Evolutionary conservation across 2,888 invertebrate genomes (phyloP), one percentile per base, ranked within the genome.

Genomic region (Xanthorhoe spadicearia): DNA sequence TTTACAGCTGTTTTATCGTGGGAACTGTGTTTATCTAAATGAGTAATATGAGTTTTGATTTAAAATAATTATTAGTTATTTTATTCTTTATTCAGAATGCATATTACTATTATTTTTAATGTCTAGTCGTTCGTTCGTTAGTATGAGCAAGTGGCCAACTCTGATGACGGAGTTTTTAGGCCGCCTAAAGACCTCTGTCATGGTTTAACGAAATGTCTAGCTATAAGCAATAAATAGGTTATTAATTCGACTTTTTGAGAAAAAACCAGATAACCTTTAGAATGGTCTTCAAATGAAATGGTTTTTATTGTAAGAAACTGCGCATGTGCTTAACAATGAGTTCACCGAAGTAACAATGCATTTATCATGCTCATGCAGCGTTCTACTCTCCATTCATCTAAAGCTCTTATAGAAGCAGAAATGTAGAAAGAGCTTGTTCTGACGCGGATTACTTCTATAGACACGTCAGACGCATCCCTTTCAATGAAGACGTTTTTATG

Each of bases 371-470:
- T 62, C 56, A 13, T 38, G 23, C 58, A 59, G 49, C 54, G 17
- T 64, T 59, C 57, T 46, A 48, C 28, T 19, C 57, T 2, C 51
- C 28, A 50, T 64, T 59, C 59, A 64, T 50, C 17, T 58, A 49
- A 10, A 32, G 18, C 49, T 49, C 19, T 28, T 32, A 3, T n/a
- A 50, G 38, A 58, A 54, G 54, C 38, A 53, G 54, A 61, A 58
- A 57, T 54, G 13, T 28, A 18, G 15, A 50, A 49, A 54, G 54
- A 59, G 54, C 28, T 18, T 49, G 59, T 55, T 59, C 43, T 59
- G 23, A 48, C 50, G 43, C 38, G 59, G 59, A 64, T 64, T 64
- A 59, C 35, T 58, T 59, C 64, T 49, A 64, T 58, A 50, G 59
- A n/a, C 49, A 18, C 54, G 58, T 59, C 58, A 59, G 49, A 23